Evolutionary conservation across 2,113 vertebrate species (phyloP).

Genomic region (Cynocephalus volans): DNA sequence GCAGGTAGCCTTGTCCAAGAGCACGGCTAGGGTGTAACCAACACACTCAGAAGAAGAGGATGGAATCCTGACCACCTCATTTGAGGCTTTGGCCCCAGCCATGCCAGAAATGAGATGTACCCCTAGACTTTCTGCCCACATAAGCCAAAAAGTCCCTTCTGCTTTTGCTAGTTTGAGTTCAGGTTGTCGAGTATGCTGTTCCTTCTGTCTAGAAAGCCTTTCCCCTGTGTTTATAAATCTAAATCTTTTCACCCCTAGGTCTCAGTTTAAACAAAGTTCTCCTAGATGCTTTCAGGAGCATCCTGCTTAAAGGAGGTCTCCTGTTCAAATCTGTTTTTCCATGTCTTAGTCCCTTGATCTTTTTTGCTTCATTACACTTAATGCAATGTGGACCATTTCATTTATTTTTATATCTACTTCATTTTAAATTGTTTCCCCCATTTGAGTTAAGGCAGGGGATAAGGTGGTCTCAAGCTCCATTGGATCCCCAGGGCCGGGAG

Average conservation of each 20-base stretch:
- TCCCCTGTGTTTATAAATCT: background rate
- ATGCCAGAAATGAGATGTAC: background rate
- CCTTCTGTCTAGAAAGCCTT: background rate
- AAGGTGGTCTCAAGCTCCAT: background rate
- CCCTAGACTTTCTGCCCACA: background rate
- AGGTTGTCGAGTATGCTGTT: background rate
- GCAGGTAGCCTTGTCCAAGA: background rate
- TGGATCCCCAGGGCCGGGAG: background rate
- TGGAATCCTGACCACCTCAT: too few relatives aligned
- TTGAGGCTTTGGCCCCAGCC: background rate
- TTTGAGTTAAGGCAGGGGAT: background rate
- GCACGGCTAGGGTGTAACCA: accelerated
- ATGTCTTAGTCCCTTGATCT: background rate
- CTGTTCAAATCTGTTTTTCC: background rate
- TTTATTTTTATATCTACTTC: conserved; percentile 1
- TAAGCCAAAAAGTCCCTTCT: background rate
- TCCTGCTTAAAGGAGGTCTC: background rate
- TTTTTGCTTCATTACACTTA: background rate
- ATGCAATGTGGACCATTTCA: background rate
- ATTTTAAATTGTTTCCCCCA: background rate
- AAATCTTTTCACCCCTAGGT: too few relatives aligned
- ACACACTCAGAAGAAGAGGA: background rate
- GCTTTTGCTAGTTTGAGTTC: background rate
- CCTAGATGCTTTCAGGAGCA: background rate
- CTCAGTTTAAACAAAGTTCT: background rate